A percentile compares a stretch with the other conserved stretches of the same genome.
Evolutionary conservation across 2,888 invertebrate species (phyloP).

Genomic region (Andricus curvator): DNA sequence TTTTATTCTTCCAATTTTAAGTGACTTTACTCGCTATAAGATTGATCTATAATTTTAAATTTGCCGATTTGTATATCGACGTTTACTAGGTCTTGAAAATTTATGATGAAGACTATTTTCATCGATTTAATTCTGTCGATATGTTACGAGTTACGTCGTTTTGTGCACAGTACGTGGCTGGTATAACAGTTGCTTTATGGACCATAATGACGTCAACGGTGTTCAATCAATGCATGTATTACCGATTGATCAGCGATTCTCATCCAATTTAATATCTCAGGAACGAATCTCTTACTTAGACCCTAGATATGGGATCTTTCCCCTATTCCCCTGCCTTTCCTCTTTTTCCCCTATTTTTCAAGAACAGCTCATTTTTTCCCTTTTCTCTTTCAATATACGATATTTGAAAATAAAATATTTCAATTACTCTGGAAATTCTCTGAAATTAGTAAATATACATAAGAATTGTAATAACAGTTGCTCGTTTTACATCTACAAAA

Average conservation of each 20-base stretch:
- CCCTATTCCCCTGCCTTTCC: no score
- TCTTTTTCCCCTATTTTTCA: no score
- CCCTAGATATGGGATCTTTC: no score
- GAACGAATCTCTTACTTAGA: background rate
- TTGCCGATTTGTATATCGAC: background rate
- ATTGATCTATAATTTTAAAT: background rate
- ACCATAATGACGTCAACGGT: conserved; percentile 35
- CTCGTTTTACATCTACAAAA: no score
- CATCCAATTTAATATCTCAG: background rate
- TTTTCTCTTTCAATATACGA: no score
- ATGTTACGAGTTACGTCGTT: conserved; percentile 5
- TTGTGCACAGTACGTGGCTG: conserved; percentile 16
- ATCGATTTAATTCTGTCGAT: conserved; percentile 37
- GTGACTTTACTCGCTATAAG: background rate
- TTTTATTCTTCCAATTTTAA: background rate
- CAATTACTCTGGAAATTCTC: no score
- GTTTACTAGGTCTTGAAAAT: background rate
- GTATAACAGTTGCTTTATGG: conserved; percentile 35
- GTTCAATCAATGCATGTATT: conserved; percentile 32
- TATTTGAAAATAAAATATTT: no score
- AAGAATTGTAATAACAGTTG: no score
- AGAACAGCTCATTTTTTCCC: no score
- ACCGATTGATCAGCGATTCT: conserved; percentile 35
- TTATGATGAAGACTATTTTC: conserved; percentile 19
- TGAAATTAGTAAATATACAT: no score